Percentiles rank a stretch among this genome's conserved stretches.
These are phyloP conservation scores for Drosophila truncata DNA, from an alignment of 1,140 invertebrate species.

Conservation along the genomic window DNA sequence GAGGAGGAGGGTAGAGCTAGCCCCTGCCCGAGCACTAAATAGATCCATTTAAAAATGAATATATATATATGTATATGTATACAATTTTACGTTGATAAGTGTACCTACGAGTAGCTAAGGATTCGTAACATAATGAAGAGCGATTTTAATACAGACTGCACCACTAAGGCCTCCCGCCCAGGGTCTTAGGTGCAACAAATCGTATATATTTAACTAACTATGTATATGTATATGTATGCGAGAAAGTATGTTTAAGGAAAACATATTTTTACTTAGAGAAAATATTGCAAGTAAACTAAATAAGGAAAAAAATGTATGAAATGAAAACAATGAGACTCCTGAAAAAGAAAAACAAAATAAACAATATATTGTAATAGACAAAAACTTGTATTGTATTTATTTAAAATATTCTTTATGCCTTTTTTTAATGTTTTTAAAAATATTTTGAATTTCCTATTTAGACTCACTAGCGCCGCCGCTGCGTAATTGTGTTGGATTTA, in stretches of 20 bases:
- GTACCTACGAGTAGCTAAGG: conserved; percentile 44
- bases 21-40: conserved; percentile 52
- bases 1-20: conserved; percentile 2
- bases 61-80: conserved; percentile 35
- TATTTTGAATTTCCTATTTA: too few species aligned
- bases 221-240: conserved; percentile 23
- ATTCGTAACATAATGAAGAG: conserved; percentile 49
- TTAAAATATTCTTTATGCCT: neutral
- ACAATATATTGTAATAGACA: conserved; percentile 63
- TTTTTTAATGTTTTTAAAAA: too few species aligned
- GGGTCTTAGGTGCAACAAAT: conserved; percentile 38
- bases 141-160: conserved; percentile 69
- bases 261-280: conserved; percentile 80
- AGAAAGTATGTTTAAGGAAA: conserved; percentile 33
- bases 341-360: conserved; percentile 62
- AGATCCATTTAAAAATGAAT: conserved; percentile 46
- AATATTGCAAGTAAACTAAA: conserved; percentile 65
- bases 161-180: conserved; percentile 13
- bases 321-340: conserved; percentile 81
- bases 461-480: conserved; percentile 1
- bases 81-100: conserved; percentile 63
- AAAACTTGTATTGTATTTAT: conserved; percentile 4
- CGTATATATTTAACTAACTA: conserved; percentile 32
- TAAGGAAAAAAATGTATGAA: conserved; percentile 65
- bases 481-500: neutral